phyloP scores from a whole-genome alignment of 2,888 invertebrate species.

The Eremobia ochroleuca region DNA sequence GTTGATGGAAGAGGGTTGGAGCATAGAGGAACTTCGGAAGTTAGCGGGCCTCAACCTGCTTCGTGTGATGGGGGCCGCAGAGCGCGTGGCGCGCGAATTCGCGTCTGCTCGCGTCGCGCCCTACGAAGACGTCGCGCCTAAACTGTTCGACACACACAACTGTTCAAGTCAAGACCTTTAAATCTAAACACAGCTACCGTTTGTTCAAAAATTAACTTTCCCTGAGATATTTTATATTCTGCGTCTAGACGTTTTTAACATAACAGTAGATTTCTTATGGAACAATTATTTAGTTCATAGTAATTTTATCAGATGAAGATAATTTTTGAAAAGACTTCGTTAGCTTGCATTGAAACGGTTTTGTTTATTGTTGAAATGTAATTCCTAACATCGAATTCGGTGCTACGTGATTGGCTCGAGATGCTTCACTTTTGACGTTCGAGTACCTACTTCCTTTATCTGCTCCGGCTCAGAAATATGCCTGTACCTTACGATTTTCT shows the following conservation, averaged over 20 bases:
- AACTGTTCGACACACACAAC: slow-evolving; percentile 91
- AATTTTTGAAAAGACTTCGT: slow-evolving; percentile 46
- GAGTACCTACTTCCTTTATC: background rate
- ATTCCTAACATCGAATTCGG: slow-evolving; percentile 49
- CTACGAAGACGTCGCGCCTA: slow-evolving; percentile 93
- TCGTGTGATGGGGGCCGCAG: slow-evolving; percentile 93
- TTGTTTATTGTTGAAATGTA: slow-evolving; percentile 27
- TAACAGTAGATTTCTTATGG: slow-evolving; percentile 34
- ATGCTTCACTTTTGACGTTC: background rate
- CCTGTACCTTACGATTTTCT: background rate
- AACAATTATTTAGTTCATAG: slow-evolving; percentile 7
- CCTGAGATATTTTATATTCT: slow-evolving; percentile 17
- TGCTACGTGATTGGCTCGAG: slow-evolving; percentile 15
- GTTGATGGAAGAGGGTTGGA: slow-evolving; percentile 95
- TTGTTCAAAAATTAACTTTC: slow-evolving; percentile 40
- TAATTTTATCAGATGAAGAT: slow-evolving; percentile 36
- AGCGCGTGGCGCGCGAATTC: slow-evolving; percentile 94
- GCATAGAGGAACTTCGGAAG: slow-evolving; percentile 94
- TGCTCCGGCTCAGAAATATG: background rate
- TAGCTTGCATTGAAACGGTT: slow-evolving; percentile 14
- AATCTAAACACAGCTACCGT: slow-evolving; percentile 41
- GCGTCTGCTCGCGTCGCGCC: slow-evolving; percentile 93
- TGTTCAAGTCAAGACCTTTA: slow-evolving; percentile 92
- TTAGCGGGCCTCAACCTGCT: slow-evolving; percentile 94
- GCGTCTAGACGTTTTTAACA: slow-evolving; percentile 26